Base-by-base conservation (phyloP, 2,888 invertebrate species). In the Harmothoe impar region DNA sequence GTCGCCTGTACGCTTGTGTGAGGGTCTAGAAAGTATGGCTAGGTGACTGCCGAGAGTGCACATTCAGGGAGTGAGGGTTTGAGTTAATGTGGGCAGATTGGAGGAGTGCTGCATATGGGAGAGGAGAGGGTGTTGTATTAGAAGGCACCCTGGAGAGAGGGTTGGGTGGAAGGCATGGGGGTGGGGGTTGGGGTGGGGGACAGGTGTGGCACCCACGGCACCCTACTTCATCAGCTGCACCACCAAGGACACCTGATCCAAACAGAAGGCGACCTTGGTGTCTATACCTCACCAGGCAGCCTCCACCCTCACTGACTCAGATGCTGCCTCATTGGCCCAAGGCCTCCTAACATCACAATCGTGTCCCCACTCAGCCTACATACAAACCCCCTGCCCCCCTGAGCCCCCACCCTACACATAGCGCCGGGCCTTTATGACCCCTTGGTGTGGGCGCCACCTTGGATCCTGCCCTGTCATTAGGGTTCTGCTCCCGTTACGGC, bases 211-310 rank as follows among this genome's bases (percentile, higher is more conserved):
- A 23, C 23, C 33, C 25, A 35, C n/a, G 81, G 33, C 43, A 23
- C 23, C 33, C 25, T 81, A 23, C 43, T 43, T 33, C 15, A 81
- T 81, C 81, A 43, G 20, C 43, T 0, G 25, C 43, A 81, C 17
- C 43, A 81, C 81, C 7, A 81, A 35, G 81, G 81, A 81, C 81
- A 81, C 81, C 81, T 81, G 81, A 81, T 81, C 81, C 81, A 17
- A 81, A n/a, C 43, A 81, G 33, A 81, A 72, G 25, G 29, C 72
- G 29, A 29, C 72, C 72, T 62, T 62, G 62, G 23, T 15, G 7
- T 62, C 62, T 62, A 17, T 72, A 72, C 72, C 29, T 23, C 20
- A 35, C 35, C 10, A 15, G 15, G 33, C 81, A 12, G 0, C 33
- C 33, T 35, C 81, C 43, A 1, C 81, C 81, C 77, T 25, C 43